A percentile compares a stretch with the other conserved stretches of the same genome.
Conservation (phyloP, 1,140 invertebrate genomes). For the Liolophura sinensis region DNA sequence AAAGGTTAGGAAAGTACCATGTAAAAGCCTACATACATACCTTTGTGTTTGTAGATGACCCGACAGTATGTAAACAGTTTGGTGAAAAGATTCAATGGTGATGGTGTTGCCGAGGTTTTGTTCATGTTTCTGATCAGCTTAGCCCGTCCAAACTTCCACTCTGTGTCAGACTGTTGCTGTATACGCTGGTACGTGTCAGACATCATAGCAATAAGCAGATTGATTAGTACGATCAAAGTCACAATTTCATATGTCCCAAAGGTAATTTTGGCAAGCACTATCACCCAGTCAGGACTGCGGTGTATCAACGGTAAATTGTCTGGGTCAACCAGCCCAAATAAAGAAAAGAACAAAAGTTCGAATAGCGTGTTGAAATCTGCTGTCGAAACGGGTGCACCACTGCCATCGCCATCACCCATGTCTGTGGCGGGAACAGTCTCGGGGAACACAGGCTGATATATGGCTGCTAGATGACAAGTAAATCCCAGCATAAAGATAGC, state of each 20-base stretch:
- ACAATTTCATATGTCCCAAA: conserved; percentile 98
- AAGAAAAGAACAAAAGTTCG: conserved; percentile 96
- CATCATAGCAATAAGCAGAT: conserved; percentile 99
- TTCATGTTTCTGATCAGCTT: conserved; percentile 99
- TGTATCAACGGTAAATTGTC: conserved; percentile 65
- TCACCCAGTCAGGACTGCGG: conserved; percentile 62
- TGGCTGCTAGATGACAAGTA: conserved; percentile 93
- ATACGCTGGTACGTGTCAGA: conserved; percentile 99
- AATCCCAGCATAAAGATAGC: conserved; percentile 98
- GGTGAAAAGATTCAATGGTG: conserved; percentile 94
- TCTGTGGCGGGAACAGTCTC: conserved; percentile 9
- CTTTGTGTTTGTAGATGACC: conserved; percentile 76
- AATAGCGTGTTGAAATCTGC: conserved; percentile 73
- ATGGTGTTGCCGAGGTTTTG: conserved; percentile 94
- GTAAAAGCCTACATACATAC: conserved; percentile 48
- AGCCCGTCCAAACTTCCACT: conserved; percentile 99
- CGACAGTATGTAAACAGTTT: conserved; percentile 72
- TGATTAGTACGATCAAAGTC: conserved; percentile 96
- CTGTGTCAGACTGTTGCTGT: conserved; percentile 98
- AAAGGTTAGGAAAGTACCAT: not conserved
- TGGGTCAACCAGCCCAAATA: conserved; percentile 94
- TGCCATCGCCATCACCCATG: conserved; percentile 37
- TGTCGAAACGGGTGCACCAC: conserved; percentile 22
- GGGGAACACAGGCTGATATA: conserved; percentile 83
- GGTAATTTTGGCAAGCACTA: conserved; percentile 66